A percentile compares a stretch with the other conserved stretches of the same genome.
Evolutionary conservation across 2,797 vertebrate species (phyloP).

Genomic region (Pseudocheirus occidentalis): DNA sequence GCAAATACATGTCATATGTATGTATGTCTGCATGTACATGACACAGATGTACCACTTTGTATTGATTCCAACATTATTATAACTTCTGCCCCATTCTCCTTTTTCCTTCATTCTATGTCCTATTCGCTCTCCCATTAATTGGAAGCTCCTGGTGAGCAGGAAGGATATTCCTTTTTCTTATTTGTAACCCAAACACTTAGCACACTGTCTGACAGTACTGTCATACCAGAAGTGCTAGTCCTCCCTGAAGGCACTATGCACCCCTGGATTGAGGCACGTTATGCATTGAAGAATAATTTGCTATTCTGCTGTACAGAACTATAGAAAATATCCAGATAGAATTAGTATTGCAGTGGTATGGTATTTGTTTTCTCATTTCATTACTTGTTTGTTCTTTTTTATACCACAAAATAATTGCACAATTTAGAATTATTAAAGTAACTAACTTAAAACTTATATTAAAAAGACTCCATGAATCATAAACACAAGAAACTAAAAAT

Average conservation of each 20-base stretch:
- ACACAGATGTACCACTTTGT: too few species aligned
- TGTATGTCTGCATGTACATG: too few species aligned
- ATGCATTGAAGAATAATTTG: not conserved
- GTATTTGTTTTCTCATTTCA: not conserved
- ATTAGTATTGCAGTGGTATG: not conserved
- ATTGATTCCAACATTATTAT: too few species aligned
- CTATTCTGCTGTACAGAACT: not conserved
- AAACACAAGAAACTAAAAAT: not conserved
- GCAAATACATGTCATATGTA: too few species aligned
- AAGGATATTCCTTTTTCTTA: too few species aligned
- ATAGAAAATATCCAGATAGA: not conserved
- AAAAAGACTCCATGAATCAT: not conserved
- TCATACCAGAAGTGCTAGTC: not conserved
- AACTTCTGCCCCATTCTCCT: too few species aligned
- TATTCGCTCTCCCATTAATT: too few species aligned
- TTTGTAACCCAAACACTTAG: too few species aligned
- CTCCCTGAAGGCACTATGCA: not conserved
- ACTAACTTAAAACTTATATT: not conserved
- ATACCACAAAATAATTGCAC: not conserved
- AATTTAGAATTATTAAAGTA: not conserved
- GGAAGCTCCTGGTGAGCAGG: too few species aligned
- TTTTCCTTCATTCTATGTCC: too few species aligned
- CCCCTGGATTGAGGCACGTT: not conserved
- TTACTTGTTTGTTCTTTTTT: not conserved
- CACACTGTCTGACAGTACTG: too few species aligned